Percentiles rank a stretch among this genome's conserved stretches.
Evolutionary conservation across 1,140 invertebrate species (phyloP).

Genomic region (Papilio xuthus): DNA sequence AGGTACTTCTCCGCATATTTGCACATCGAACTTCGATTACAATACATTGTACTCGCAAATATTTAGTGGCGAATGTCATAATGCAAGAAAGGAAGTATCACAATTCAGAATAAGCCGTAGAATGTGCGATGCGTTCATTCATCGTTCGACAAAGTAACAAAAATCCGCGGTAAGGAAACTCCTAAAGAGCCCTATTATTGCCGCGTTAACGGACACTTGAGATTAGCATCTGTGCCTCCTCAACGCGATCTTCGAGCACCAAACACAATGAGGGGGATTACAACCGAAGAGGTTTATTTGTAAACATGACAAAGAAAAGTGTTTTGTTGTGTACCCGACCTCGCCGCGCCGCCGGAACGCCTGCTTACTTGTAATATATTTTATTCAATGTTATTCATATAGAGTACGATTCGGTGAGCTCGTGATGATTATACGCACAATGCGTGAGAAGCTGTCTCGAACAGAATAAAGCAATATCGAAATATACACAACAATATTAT

Average conservation of each 20-base stretch:
- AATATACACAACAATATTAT: slow-evolving; percentile 2
- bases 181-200: slow-evolving; percentile 75
- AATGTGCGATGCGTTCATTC: slow-evolving; percentile 68
- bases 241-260: slow-evolving; percentile 68
- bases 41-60: slow-evolving; percentile 30
- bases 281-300: slow-evolving; percentile 78
- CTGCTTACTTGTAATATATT: slow-evolving; percentile 65
- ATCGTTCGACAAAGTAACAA: slow-evolving; percentile 55
- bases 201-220: slow-evolving; percentile 79
- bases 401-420: slow-evolving; percentile 53
- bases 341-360: slow-evolving; percentile 60
- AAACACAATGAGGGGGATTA: slow-evolving; percentile 76
- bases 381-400: slow-evolving; percentile 70
- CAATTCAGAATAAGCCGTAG: slow-evolving; percentile 58
- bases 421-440: slow-evolving; percentile 3
- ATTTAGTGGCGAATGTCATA: slow-evolving; percentile 33
- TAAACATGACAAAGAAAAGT: slow-evolving; percentile 77
- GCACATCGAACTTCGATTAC: slow-evolving; percentile 31
- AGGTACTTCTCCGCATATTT: slow-evolving; percentile 30
- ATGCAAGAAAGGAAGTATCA: slow-evolving; percentile 65
- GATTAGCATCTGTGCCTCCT: slow-evolving; percentile 79
- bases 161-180: slow-evolving; percentile 65
- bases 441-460: slow-evolving; percentile 16
- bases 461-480: background rate
- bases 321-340: slow-evolving; percentile 62